Evolutionary conservation across 2,113 vertebrate genomes (phyloP).

Genomic region (Etheostoma cragini): DNA sequence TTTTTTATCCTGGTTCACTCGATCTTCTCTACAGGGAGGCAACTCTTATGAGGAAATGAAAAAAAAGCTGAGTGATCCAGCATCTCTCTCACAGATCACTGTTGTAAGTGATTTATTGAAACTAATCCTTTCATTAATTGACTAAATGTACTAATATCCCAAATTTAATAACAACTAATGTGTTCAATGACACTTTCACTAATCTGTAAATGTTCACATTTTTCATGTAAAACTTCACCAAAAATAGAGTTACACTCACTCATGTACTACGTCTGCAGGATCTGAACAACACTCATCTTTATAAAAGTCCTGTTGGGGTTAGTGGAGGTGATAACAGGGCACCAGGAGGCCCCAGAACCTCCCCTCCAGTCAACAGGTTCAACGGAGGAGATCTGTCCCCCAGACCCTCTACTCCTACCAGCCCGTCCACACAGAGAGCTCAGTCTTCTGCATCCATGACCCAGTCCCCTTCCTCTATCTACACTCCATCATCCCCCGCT

Average conservation of each 20-base stretch:
- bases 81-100: conserved; percentile 85
- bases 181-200: background rate
- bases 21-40: conserved; percentile 81
- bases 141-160: conserved; percentile 17
- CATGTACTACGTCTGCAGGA: conserved; percentile 77
- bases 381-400: conserved; percentile 32
- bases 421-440: conserved; percentile 7
- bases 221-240: background rate
- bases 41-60: conserved; percentile 89
- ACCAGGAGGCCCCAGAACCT: conserved; percentile 65
- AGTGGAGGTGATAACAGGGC: conserved; percentile 39
- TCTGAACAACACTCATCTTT: conserved; percentile 81
- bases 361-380: conserved; percentile 45
- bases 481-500: background rate
- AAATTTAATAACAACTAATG: conserved; percentile 8
- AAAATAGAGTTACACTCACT: background rate
- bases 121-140: conserved; percentile 26
- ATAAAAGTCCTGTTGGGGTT: conserved; percentile 41
- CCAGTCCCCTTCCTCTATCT: conserved; percentile 16
- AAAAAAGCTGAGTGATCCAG: conserved; percentile 80
- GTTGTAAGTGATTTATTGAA: conserved; percentile 85
- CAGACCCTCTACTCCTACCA: conserved; percentile 30
- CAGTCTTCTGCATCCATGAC: background rate
- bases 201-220: background rate
- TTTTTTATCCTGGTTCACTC: conserved; percentile 15